A percentile compares a stretch with the other conserved stretches of the same genome.
phyloP scores from a whole-genome alignment of 2,797 vertebrate species.

The Pangasius sanitwongsei region DNA sequence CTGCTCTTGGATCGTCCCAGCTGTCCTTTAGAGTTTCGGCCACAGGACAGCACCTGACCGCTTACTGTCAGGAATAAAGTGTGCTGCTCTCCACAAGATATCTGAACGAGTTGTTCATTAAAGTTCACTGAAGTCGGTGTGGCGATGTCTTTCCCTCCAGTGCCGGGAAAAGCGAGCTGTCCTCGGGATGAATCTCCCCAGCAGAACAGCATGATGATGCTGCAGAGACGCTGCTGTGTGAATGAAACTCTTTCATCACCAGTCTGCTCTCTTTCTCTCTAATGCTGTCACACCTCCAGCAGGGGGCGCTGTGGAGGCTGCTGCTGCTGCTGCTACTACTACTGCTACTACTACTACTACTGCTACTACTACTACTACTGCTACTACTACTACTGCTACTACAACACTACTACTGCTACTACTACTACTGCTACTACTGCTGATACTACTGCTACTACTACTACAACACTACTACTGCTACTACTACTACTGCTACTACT shows the following conservation, averaged over 20 bases:
- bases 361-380: too few species aligned
- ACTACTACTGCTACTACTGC: too few species aligned
- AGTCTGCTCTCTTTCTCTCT: background rate
- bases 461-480: too few species aligned
- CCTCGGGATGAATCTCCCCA: slow-evolving; percentile 17
- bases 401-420: too few species aligned
- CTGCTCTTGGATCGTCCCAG: slow-evolving; percentile 66
- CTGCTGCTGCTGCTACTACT: background rate
- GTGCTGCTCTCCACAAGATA: slow-evolving; percentile 82
- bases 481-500: too few species aligned
- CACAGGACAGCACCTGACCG: slow-evolving; percentile 89
- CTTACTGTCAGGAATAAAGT: slow-evolving; percentile 77
- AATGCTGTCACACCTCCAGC: background rate
- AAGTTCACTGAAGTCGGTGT: slow-evolving; percentile 5
- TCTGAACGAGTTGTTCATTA: slow-evolving; percentile 11
- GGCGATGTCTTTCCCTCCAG: background rate
- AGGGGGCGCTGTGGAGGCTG: background rate
- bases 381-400: too few species aligned
- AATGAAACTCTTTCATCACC: background rate
- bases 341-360: too few species aligned
- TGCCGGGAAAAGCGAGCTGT: background rate
- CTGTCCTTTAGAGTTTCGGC: slow-evolving; percentile 83
- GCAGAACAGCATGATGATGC: slow-evolving; percentile 18
- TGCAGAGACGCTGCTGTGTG: background rate
- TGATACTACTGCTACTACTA: too few species aligned